Evolutionary conservation across 2,888 invertebrate genomes (phyloP).

Genomic region (Harpalus rufipes): DNA sequence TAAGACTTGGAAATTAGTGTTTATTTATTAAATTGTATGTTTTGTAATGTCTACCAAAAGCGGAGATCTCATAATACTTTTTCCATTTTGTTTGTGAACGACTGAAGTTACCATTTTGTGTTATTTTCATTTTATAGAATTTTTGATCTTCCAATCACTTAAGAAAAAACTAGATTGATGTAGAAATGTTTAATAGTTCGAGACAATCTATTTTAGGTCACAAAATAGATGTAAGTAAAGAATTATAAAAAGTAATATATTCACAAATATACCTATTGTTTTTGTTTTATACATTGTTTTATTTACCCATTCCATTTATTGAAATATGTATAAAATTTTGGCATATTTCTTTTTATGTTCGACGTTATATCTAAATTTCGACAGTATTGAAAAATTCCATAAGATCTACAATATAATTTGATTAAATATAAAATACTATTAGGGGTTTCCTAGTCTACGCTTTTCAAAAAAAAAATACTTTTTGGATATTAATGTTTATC

Average conservation of each 20-base stretch:
- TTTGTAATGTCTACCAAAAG: slow-evolving; percentile 39
- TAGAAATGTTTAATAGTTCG: slow-evolving; percentile 48
- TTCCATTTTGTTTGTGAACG: slow-evolving; percentile 41
- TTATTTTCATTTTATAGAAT: slow-evolving; percentile 47
- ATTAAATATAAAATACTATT: slow-evolving; percentile 65
- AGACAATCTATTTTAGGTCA: slow-evolving; percentile 62
- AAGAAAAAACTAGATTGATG: slow-evolving; percentile 33
- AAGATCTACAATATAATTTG: slow-evolving; percentile 53
- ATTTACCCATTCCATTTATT: slow-evolving; percentile 12
- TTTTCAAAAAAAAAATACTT: too few species aligned
- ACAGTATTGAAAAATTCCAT: slow-evolving; percentile 61
- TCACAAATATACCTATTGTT: slow-evolving; percentile 66
- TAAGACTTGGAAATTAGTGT: not conserved
- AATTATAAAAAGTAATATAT: slow-evolving; percentile 65
- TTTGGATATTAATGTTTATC: too few species aligned
- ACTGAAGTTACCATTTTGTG: slow-evolving; percentile 57
- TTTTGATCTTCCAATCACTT: slow-evolving; percentile 61
- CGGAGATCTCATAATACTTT: slow-evolving; percentile 49
- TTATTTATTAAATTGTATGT: slow-evolving; percentile 27
- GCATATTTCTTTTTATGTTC: too few species aligned
- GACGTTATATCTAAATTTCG: slow-evolving; percentile 39
- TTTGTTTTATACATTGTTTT: slow-evolving; percentile 61
- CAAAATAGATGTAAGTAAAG: slow-evolving; percentile 59
- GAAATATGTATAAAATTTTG: too few species aligned
- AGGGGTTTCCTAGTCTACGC: too few species aligned